Base-by-base conservation (phyloP, 2,113 vertebrate species). In the Zeus faber region DNA sequence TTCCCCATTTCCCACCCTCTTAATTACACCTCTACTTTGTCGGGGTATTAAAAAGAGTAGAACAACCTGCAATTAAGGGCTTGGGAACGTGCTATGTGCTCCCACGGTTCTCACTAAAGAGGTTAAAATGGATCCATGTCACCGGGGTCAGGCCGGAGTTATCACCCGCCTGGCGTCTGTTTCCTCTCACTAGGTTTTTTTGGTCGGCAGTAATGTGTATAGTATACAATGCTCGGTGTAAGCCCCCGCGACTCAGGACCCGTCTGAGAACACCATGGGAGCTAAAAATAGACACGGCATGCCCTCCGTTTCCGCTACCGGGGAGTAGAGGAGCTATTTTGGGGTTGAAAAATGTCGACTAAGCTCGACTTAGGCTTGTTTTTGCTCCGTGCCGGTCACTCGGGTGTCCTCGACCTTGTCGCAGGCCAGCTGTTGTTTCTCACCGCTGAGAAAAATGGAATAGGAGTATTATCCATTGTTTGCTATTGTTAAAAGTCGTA, bases 281-380 rank as follows among this genome's bases (percentile, higher is more conserved):
- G 52, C 56, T 81, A 77, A 83, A 82, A 70, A 71, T 82, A 84
- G 84, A 68, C 58, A 5, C 16, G 0, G 33, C 51, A 31, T 65
- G 76, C 60, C 37, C 58, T 61, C 29, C 41, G 53, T 61, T 83
- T 81, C 74, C 62, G 46, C 66, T 77, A 53, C 62, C 57, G 23
- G 41, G 73, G 65, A 59, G 62, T 25, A n/a, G 22, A 49, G 44
- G 13, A 53, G 44, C 64, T 84, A 83, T 85, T 84, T 76, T 52
- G 22, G 70, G 74, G 9, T 8, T 5, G 31, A 35, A 57, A 63
- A 56, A n/a, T 1, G 45, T 39, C 45, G 51, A 51, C 61, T 48
- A 50, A 46, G 58, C 54, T 48, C 48, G 40, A 73, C 65, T 65
- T 72, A 72, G 63, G 9, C 0, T 40, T 72, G 67, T 54, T 49